Evolutionary conservation across 2,113 vertebrate species (phyloP).

Genomic region (Gnathonemus echidnorhynchus): DNA sequence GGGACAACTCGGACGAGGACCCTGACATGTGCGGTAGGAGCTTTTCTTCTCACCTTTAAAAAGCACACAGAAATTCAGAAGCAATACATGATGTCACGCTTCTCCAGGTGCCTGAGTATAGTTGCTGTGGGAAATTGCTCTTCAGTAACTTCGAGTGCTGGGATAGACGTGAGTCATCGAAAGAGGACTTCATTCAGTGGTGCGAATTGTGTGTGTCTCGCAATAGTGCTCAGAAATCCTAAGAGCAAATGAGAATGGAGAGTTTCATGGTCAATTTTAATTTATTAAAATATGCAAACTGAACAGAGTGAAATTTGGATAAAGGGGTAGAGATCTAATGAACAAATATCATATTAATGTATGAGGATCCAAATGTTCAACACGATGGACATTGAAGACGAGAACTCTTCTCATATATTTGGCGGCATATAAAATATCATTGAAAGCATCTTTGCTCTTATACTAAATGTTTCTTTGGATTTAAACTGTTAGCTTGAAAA

Average conservation of each 20-base stretch:
- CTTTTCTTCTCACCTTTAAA: background rate
- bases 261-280: background rate
- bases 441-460: background rate
- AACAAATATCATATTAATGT: background rate
- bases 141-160: background rate
- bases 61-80: background rate
- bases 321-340: background rate
- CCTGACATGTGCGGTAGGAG: constrained; percentile 81
- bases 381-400: background rate
- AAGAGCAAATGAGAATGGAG: background rate
- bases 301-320: background rate
- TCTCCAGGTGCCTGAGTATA: background rate
- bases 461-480: background rate
- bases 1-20: constrained; percentile 94
- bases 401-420: background rate
- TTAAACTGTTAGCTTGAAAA: background rate
- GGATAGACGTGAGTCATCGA: background rate
- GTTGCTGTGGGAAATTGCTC: background rate
- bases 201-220: background rate
- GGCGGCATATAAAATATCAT: background rate
- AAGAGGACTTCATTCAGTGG: background rate
- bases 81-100: background rate
- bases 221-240: background rate
- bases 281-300: background rate
- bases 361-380: background rate